phyloP scores from a whole-genome alignment of 2,113 vertebrate species.

The Megaleporinus macrocephalus region DNA sequence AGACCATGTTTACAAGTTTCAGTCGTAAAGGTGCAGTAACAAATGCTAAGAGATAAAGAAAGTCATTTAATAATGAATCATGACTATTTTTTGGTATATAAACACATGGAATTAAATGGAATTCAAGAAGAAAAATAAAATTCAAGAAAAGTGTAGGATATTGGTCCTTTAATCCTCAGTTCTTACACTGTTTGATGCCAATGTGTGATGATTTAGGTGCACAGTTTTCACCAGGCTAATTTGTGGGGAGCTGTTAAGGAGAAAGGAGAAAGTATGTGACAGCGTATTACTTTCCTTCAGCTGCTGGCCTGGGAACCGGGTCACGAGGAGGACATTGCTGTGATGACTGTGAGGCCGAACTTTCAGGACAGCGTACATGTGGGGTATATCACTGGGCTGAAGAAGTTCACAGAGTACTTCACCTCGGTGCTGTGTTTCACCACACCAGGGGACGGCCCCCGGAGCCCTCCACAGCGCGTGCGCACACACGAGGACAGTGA shows the following conservation, averaged over 20 bases:
- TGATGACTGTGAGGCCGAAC: constrained; percentile 91
- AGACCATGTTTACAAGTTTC: no score
- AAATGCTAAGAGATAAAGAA: no score
- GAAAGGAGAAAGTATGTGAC: no score
- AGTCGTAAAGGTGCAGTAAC: no score
- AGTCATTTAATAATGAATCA: neutral
- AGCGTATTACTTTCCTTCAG: constrained; percentile 65
- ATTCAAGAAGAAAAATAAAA: neutral
- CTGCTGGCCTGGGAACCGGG: constrained; percentile 92
- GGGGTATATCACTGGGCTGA: constrained; percentile 87
- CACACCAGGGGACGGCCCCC: constrained; percentile 93
- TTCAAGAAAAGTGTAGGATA: neutral
- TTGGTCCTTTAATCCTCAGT: no score
- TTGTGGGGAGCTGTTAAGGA: no score
- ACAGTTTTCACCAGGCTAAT: no score
- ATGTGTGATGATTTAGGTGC: neutral
- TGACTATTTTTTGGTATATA: no score
- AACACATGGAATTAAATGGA: no score
- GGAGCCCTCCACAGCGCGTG: constrained; percentile 85
- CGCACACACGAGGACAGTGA: constrained; percentile 97
- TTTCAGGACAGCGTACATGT: constrained; percentile 95
- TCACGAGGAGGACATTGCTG: constrained; percentile 83
- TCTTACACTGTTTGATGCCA: neutral
- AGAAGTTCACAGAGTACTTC: constrained; percentile 91
- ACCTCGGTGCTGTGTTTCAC: constrained; percentile 95